Evolutionary conservation across 2,888 invertebrate species (phyloP).

Genomic region (Cheilosia urbana): DNA sequence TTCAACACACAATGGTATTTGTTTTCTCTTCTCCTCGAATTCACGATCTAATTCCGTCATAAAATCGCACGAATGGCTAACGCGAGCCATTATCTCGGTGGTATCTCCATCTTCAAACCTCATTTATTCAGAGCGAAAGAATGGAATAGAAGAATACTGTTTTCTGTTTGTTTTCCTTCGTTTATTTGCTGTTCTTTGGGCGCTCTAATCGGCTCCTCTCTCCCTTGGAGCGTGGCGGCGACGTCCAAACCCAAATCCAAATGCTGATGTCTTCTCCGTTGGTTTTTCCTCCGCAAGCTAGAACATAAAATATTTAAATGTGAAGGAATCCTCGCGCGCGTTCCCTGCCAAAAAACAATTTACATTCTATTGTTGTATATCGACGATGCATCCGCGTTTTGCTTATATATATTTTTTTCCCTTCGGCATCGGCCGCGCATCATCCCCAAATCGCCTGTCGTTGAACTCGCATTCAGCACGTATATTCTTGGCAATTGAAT

Average conservation of each 20-base stretch:
- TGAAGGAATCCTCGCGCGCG: slow-evolving; percentile 17
- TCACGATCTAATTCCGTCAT: slow-evolving; percentile 71
- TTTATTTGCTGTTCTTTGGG: slow-evolving; percentile 15
- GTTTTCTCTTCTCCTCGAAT: slow-evolving; percentile 33
- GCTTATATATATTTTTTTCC: slow-evolving; percentile 14
- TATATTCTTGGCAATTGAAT: slow-evolving; percentile 68
- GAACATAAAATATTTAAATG: slow-evolving; percentile 9
- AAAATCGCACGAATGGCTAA: slow-evolving; percentile 52
- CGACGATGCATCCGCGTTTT: slow-evolving; percentile 32
- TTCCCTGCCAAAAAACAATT: slow-evolving; percentile 69
- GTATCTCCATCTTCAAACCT: slow-evolving; percentile 70
- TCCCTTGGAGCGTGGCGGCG: slow-evolving; percentile 15
- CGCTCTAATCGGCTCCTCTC: slow-evolving; percentile 29
- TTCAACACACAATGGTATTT: slow-evolving; percentile 32
- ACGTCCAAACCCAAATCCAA: neutral
- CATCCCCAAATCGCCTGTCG: slow-evolving; percentile 32
- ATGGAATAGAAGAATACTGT: slow-evolving; percentile 10
- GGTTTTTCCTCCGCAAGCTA: slow-evolving; percentile 14
- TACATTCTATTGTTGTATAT: slow-evolving; percentile 69
- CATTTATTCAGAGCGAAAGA: slow-evolving; percentile 53
- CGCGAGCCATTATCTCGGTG: slow-evolving; percentile 52
- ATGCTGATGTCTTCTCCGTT: slow-evolving; percentile 26
- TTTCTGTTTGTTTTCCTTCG: slow-evolving; percentile 18
- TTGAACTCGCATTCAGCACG: slow-evolving; percentile 39
- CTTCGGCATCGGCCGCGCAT: slow-evolving; percentile 19